A percentile compares a stretch with the other conserved stretches of the same genome.
These are phyloP conservation scores for Plecturocebus donacophilus DNA, from an alignment of 2,113 vertebrate genomes.

Conservation along the genomic window DNA sequence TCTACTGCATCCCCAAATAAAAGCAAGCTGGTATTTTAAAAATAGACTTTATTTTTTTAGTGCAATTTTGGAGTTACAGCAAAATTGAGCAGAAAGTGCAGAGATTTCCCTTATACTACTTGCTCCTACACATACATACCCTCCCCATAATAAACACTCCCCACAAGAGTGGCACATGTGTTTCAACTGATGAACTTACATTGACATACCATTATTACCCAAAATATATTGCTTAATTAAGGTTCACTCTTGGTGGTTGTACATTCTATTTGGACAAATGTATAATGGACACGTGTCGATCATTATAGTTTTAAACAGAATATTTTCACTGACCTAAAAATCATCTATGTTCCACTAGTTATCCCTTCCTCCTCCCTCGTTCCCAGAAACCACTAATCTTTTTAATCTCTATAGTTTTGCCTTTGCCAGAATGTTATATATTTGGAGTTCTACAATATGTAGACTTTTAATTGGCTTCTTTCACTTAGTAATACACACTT, in stretches of 20 bases:
- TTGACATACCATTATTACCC: not conserved
- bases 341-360: not conserved
- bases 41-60: not conserved
- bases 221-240: not conserved
- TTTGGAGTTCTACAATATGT: not conserved
- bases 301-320: not conserved
- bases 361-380: too few relatives aligned
- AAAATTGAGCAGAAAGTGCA: not conserved
- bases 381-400: not conserved
- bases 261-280: not conserved
- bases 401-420: not conserved
- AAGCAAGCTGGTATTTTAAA: not conserved
- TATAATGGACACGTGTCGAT: not conserved
- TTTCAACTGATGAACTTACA: not conserved
- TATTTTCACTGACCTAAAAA: not conserved
- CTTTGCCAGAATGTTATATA: not conserved
- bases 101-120: not conserved
- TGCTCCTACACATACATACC: not conserved
- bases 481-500: not conserved
- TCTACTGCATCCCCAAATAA: not conserved
- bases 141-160: not conserved
- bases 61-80: not conserved
- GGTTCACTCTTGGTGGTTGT: not conserved
- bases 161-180: not conserved
- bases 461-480: not conserved